Evolutionary conservation across 2,113 vertebrate genomes (phyloP).

Genomic region (Dromiciops gliroides): DNA sequence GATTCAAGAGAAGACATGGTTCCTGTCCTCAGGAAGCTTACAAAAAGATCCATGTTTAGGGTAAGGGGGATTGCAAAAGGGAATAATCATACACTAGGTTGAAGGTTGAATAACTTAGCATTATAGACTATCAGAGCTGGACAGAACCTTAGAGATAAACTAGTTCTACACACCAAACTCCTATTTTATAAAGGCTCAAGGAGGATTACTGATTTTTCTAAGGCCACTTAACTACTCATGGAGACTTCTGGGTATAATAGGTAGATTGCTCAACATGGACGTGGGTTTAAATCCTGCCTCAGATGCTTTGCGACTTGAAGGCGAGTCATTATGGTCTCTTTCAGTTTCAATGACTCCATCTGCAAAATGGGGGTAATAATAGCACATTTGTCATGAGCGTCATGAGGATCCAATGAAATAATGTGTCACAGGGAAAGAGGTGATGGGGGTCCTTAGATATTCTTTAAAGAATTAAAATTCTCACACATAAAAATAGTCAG

Average conservation of each 20-base stretch:
- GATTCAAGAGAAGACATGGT: background rate
- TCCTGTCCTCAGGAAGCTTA: background rate
- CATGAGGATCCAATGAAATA: too few species aligned
- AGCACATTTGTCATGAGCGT: too few species aligned
- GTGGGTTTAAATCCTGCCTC: background rate
- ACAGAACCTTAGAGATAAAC: background rate
- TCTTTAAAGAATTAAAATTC: too few species aligned
- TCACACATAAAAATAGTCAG: too few species aligned
- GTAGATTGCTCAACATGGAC: background rate
- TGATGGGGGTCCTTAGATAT: too few species aligned
- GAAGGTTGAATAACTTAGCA: background rate
- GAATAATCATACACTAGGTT: background rate
- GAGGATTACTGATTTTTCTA: background rate
- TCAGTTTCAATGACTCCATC: background rate
- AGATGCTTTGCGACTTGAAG: background rate
- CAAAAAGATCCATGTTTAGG: too few species aligned
- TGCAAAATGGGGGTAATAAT: background rate
- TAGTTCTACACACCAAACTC: background rate
- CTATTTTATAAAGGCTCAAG: background rate
- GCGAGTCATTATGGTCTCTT: background rate
- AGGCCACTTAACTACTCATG: background rate
- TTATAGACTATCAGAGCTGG: background rate
- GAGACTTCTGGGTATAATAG: background rate
- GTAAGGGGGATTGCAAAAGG: background rate
- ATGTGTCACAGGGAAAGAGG: too few species aligned